Base-by-base conservation (phyloP, 92 coral and sea anemone genomes). In the Phymanthus crucifer region DNA sequence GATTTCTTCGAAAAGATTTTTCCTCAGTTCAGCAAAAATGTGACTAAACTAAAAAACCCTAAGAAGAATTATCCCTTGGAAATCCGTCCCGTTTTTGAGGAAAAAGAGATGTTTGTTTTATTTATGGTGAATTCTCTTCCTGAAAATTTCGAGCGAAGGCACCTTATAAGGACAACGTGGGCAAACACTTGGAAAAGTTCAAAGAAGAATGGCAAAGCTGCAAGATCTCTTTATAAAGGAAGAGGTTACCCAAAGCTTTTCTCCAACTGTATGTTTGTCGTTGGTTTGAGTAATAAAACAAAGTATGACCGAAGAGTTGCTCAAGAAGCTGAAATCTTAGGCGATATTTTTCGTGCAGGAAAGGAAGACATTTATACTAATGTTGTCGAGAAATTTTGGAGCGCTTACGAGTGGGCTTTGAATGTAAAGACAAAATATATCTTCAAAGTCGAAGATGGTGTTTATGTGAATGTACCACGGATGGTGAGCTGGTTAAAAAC, bases 381-480 rank as follows among this genome's bases (percentile, higher is more conserved):
- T 70, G 24, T 83, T 21, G 85, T 78, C 7, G 65, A 76, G 26
- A 82, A 87, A 48, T 78, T 84, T 5, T 73, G 85, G 90, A 72
- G 31, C 34, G 85, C 90, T 12, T 68, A 75, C 33, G 76, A 46
- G 23, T 82, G 82, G 79, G 84, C 87, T 7, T 18, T 74, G 66
- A 35, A 16, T 29, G 70, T 87, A 11, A 74, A 76, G 35, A 76
- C 81, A 2, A 72, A 78, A 40, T 87, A 76, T 52, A 79, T 83
- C 0, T 73, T 83, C 40, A 83, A 87, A 81, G 78, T 81, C 19
- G 90, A 87, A 61, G 90, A 87, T 33, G 90, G 84, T 24, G 85
- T 87, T 38, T 87, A 87, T 73, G 73, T 82, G 24, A 72, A 87
- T 37, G 46, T 87, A 16, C 87, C 87, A 3, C 68, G 90, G 26